Evolutionary conservation across 2,888 invertebrate genomes (phyloP), one percentile per base, ranked within the genome.

Genomic region (Apotomis capreana): DNA sequence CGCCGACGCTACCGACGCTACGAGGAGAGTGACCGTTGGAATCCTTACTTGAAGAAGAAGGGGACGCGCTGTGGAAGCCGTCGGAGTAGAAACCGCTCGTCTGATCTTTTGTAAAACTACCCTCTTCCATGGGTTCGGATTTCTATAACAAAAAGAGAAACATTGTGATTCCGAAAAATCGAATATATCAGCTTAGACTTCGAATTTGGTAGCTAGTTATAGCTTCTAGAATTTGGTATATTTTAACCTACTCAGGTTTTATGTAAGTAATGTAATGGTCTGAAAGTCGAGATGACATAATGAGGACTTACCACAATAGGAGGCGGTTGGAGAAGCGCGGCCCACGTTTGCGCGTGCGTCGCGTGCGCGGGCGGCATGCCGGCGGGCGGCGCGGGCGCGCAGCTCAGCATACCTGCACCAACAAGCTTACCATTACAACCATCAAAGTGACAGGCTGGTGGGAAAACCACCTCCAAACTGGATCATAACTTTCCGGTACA

Each of bases 61-160:
- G 95, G 0, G 95, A 95, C 0, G 94, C 94, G 74, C 94, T 94
- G 78, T 94, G 94, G 79, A 94, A 94, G 3, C 93, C 93, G 77
- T 95, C 95, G n/a, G 94, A 94, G 78, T 94, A 94, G 78, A 95
- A 95, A 6, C 94, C 94, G 72, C 95, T 94, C 0, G 94, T 94
- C 78, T 95, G 95, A 74, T 95, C 95, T 79, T 95, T 94, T 6
- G 90, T 78, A 78, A 89, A 93, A 76, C 84, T 89, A 59, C 87
- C 85, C 10, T 89, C 92, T 75, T 90, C 92, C 88, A 85, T 91
- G 71, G 85, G 92, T 84, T 95, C 95, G 74, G 94, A 88, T 93
- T 95, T 95, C 95, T 95, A 89, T 12, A 92, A 87, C 85, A 73
- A 84, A 83, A 71, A 59, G 8, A 13, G 12, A 44, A 37, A 61